Percentiles rank a stretch among this genome's conserved stretches.
These are phyloP conservation scores for Ichneumoninae sp. DNA, from an alignment of 2,888 invertebrate genomes.

Conservation along the genomic window DNA sequence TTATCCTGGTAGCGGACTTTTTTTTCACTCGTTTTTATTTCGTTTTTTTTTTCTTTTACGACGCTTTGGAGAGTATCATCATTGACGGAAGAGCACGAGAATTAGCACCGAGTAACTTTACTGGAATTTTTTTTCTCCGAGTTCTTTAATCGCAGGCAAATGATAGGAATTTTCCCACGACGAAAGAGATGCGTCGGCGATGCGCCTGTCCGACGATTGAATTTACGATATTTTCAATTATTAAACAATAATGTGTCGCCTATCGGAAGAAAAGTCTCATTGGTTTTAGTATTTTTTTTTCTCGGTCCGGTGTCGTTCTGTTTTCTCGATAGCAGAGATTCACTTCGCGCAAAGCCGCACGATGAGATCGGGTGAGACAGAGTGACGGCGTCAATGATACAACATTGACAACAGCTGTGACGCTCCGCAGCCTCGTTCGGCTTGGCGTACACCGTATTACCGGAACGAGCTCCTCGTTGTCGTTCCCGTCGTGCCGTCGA, in stretches of 20 bases:
- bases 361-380: constrained; percentile 28
- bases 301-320: neutral
- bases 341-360: neutral
- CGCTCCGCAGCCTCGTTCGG: constrained; percentile 59
- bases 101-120: constrained; percentile 16
- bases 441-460: constrained; percentile 25
- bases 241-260: neutral
- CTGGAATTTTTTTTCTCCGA: neutral
- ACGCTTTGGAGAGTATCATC: neutral
- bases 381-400: constrained; percentile 75
- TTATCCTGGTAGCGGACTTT: neutral
- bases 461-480: constrained; percentile 28
- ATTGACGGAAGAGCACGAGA: constrained; percentile 13
- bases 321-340: neutral
- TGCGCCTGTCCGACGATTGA: neutral
- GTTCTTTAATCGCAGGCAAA: neutral
- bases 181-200: neutral
- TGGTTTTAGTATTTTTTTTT: neutral
- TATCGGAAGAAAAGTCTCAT: neutral
- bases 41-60: neutral
- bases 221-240: neutral
- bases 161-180: neutral
- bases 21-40: constrained; percentile 6
- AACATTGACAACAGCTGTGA: constrained; percentile 74
- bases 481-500: constrained; percentile 53